Base-by-base conservation (phyloP, 2,888 invertebrate species). In the Tricholauxania praeusta region DNA sequence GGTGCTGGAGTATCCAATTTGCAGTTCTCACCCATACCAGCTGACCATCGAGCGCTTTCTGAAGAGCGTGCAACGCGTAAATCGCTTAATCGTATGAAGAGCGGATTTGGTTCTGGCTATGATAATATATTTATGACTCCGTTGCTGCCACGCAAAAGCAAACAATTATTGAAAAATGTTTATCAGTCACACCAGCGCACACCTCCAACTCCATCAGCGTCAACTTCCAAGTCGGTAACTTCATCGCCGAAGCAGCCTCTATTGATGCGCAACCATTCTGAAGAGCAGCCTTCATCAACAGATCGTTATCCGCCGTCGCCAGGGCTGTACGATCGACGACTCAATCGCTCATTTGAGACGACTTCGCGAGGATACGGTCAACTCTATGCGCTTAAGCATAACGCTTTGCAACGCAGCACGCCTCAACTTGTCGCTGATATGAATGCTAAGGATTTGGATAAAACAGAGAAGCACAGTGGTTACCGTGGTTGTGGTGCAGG, bases 341-440 rank as follows among this genome's bases (percentile, higher is more conserved):
- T 87, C 49, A 88, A 88, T 82, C 83, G 87, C 72, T 87, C 87
- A 10, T 88, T 88, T 72, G 88, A 88, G 77, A 84, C 87, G 51
- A 81, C 82, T 2, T 82, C 84, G 39, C 77, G 82, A 12, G 84
- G 84, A 70, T 84, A 82, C 65, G 78, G 79, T 28, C 84, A 84
- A 0, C 80, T 82, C 15, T 82, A 81, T 47, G 81, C 79, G 51
- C 79, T 79, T 65, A 68, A 84, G 72, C 83, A 86, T 52, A 82
- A 82, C 68, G 85, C 84, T 71, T 82, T 87, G 73, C 83, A 87
- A 39, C 82, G 87, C 49, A 87, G 87, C 78, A 87, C 87, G 55
- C 87, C 87, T 2, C 87, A 87, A 59, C 74, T 87, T 75, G 81
- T 83, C 7, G 82, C 79, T 17, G 81, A 80, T 62, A 78, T 78